Percentiles rank a stretch among this genome's conserved stretches.
These are phyloP conservation scores for Vanessa atalanta DNA, from an alignment of 1,140 invertebrate genomes.

Conservation along the genomic window DNA sequence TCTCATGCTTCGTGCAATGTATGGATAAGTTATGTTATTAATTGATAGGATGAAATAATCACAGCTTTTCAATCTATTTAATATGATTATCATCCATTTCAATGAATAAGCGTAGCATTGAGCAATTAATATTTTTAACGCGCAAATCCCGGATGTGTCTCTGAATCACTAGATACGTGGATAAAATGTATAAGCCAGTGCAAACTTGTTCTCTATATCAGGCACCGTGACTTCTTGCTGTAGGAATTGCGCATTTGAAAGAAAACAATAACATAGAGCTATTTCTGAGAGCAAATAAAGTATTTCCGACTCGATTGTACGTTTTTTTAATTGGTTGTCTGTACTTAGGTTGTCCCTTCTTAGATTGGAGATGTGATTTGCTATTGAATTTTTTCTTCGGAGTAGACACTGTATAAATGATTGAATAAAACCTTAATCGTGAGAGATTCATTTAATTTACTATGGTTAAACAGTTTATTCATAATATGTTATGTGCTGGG, in stretches of 20 bases:
- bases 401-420: too few relatives aligned
- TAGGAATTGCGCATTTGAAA: neutral
- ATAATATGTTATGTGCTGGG: too few relatives aligned
- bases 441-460: too few relatives aligned
- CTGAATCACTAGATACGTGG: conserved; percentile 45
- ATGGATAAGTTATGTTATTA: neutral
- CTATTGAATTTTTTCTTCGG: too few relatives aligned
- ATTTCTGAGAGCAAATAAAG: neutral
- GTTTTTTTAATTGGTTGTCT: too few relatives aligned
- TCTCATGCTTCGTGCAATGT: neutral
- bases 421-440: too few relatives aligned
- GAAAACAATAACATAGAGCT: neutral
- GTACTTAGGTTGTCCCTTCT: too few relatives aligned
- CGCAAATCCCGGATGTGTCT: conserved; percentile 49
- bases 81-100: neutral
- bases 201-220: conserved; percentile 14
- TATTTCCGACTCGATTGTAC: neutral
- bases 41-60: neutral
- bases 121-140: conserved; percentile 52
- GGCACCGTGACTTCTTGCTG: neutral
- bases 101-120: neutral
- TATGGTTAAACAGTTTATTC: too few relatives aligned
- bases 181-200: conserved; percentile 37
- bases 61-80: neutral
- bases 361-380: too few relatives aligned